Base-by-base conservation (phyloP, 2,797 vertebrate genomes). In the Aratinga solstitialis region DNA sequence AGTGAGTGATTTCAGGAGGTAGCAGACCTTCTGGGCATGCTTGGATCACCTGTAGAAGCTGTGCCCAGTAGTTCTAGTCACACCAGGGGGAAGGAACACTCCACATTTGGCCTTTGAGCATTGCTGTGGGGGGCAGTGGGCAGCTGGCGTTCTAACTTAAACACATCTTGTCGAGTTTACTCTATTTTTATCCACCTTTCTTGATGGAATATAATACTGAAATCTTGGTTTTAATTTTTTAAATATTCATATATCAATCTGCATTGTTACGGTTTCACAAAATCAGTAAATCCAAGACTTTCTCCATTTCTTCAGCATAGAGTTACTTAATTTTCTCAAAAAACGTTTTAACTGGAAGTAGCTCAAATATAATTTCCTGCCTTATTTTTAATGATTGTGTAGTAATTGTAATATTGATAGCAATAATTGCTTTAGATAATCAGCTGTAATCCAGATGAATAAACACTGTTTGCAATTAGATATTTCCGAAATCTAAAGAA, bases 41-140 rank as follows among this genome's bases (percentile, higher is more conserved):
- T 1, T 16, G 69, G 24, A 22, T 36, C 7, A 3, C 20, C 30
- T 16, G 12, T 22, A 13, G 45, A 32, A 85, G 40, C 26, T 1
- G 3, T 56, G 30, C 36, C 38, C 32, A 30, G 27, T 10, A 36
- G 45, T 50, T 82, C 47, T 15, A 8, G 43, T 78, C 32, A 13
- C 32, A 14, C 24, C 66, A 67, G 15, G 13, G 13, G 10, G 19
- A 77, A 36, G 16, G 11, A 26, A 36, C 8, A 42, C 66, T 58
- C 17, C 5, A 16, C 0, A 0, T 29, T 69, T 20, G 11, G 10
- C 68, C 30, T 69, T 51, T 50, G 62, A 59, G 43, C 50, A 8
- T n/a, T 75, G 43, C 50, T 24, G 22, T 15, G 50, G 38, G 22
- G 20, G 45, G 9, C 62, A 14, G 16, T 29, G 38, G 34, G 40